A percentile compares a stretch with the other conserved stretches of the same genome.
Conservation (phyloP, 2,797 vertebrate species). For the Gadopsis marmoratus region DNA sequence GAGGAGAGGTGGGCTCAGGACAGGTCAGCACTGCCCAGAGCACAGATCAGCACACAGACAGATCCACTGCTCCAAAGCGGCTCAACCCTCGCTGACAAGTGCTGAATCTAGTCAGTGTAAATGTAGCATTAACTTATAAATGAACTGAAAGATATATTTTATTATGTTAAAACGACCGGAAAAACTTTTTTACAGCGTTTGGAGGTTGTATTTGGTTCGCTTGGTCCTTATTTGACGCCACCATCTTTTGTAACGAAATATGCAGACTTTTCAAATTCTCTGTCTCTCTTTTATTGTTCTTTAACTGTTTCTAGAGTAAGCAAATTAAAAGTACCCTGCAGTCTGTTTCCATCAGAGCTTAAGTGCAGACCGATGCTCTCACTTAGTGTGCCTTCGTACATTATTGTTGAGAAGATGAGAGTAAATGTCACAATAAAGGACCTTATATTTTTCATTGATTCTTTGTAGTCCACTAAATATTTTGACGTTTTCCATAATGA, state of each 20-base stretch:
- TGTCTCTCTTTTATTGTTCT: neutral
- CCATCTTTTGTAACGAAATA: conserved; percentile 53
- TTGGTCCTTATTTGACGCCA: conserved; percentile 50
- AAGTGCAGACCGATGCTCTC: conserved; percentile 1
- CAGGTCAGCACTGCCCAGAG: conserved; percentile 85
- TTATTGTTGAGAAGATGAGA: conserved; percentile 28
- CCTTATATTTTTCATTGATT: conserved; percentile 9
- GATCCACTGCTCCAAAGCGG: conserved; percentile 85
- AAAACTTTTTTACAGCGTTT: conserved; percentile 74
- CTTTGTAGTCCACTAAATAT: conserved; percentile 9
- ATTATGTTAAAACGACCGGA: conserved; percentile 74
- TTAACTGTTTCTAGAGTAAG: conserved; percentile 12
- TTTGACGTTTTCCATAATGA: conserved; percentile 19
- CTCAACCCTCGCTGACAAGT: conserved; percentile 92
- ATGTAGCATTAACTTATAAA: conserved; percentile 89
- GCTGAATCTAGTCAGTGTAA: conserved; percentile 69
- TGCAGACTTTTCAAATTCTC: conserved; percentile 12
- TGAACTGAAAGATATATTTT: conserved; percentile 84
- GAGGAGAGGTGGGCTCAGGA: conserved; percentile 90
- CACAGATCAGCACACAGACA: conserved; percentile 84
- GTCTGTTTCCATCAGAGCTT: neutral
- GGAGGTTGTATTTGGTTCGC: conserved; percentile 49
- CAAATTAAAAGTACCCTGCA: conserved; percentile 1
- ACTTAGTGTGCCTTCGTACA: conserved; percentile 46
- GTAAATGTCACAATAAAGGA: neutral